Conservation (phyloP, 1,140 invertebrate species). For the Listronotus oregonensis region DNA sequence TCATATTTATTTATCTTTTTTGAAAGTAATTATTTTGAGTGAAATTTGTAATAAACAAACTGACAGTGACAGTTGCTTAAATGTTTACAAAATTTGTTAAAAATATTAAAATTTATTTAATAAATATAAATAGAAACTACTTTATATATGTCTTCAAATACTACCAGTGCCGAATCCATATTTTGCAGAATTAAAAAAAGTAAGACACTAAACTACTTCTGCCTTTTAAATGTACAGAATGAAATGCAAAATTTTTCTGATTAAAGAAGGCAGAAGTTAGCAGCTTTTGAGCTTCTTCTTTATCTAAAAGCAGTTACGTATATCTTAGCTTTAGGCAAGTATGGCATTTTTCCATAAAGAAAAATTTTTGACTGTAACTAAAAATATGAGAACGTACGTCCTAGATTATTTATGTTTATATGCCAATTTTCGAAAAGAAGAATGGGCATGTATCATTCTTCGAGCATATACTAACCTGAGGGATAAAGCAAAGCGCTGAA, state of each 20-base stretch:
- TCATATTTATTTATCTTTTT: not conserved
- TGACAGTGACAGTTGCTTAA: constrained; percentile 19
- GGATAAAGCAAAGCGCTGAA: too few species aligned
- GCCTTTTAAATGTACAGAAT: constrained; percentile 5
- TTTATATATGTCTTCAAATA: not conserved
- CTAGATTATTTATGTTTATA: too few species aligned
- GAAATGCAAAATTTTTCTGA: constrained; percentile 18
- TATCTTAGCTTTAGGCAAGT: too few species aligned
- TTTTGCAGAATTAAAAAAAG: not conserved
- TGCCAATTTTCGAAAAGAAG: too few species aligned
- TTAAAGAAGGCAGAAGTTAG: not conserved
- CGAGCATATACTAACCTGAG: too few species aligned
- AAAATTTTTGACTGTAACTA: too few species aligned
- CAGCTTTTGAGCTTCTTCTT: not conserved
- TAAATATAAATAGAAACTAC: not conserved
- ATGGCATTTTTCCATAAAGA: too few species aligned
- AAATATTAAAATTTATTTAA: not conserved
- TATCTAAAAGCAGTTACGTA: not conserved
- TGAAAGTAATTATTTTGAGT: not conserved
- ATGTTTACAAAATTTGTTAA: constrained; percentile 6
- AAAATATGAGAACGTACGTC: too few species aligned
- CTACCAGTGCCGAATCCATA: constrained; percentile 10
- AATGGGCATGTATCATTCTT: too few species aligned
- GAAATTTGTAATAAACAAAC: not conserved
- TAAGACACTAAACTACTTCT: not conserved